A percentile compares a stretch with the other conserved stretches of the same genome.
Evolutionary conservation across 2,113 vertebrate genomes (phyloP).

Genomic region (Calcarius ornatus): DNA sequence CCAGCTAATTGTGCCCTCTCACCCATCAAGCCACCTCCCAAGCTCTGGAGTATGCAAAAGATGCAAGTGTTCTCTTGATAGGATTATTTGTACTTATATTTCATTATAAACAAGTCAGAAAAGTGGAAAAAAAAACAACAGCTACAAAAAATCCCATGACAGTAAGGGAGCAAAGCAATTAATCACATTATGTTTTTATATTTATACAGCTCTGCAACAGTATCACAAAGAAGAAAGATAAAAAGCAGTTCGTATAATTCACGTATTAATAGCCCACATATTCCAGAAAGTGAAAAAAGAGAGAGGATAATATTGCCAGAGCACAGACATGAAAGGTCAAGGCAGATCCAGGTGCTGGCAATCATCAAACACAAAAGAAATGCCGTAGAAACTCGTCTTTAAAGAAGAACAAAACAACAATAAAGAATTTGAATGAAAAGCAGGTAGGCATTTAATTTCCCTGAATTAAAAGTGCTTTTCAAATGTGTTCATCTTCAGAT

Average conservation of each 20-base stretch:
- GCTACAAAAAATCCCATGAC: neutral
- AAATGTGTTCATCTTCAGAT: neutral
- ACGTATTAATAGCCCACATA: neutral
- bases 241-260: constrained; percentile 18
- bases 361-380: neutral
- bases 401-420: constrained; percentile 1
- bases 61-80: neutral
- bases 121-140: neutral
- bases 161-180: neutral
- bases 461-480: constrained; percentile 26
- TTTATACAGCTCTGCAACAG: neutral
- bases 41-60: neutral
- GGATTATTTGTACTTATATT: neutral
- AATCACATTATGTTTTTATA: neutral
- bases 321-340: constrained; percentile 26
- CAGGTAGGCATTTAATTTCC: neutral
- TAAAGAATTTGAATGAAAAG: constrained; percentile 11
- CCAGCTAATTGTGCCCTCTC: neutral
- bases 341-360: constrained; percentile 1
- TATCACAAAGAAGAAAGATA: constrained; percentile 10
- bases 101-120: neutral
- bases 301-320: neutral
- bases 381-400: neutral
- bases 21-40: neutral
- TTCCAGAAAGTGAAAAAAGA: constrained; percentile 10